Conservation (phyloP, 2,113 vertebrate genomes). For the Rhinoderma darwinii region DNA sequence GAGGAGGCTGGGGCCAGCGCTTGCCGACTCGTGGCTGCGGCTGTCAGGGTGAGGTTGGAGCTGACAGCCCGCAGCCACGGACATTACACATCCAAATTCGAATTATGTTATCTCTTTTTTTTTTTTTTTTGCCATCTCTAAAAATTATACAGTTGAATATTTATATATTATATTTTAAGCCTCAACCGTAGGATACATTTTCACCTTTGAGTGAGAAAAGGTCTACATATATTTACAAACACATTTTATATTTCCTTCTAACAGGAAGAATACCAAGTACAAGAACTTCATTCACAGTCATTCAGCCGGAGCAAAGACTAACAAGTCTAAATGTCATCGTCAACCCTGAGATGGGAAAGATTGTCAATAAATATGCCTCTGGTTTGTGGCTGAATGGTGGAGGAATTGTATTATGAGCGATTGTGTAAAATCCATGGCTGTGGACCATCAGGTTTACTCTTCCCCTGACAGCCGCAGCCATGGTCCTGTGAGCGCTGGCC, state of each 20-base stretch:
- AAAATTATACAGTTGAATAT: slow-evolving; percentile 20
- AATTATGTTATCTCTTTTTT: background rate
- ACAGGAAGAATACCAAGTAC: slow-evolving; percentile 17
- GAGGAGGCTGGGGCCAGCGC: too few species aligned
- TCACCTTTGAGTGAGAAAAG: background rate
- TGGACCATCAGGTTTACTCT: too few species aligned
- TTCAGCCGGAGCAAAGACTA: background rate
- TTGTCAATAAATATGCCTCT: too few species aligned
- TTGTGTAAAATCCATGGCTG: too few species aligned
- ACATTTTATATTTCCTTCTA: slow-evolving; percentile 37
- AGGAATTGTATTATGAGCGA: too few species aligned
- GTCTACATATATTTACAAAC: slow-evolving; percentile 16
- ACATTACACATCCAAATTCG: background rate
- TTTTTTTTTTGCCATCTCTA: background rate
- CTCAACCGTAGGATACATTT: background rate
- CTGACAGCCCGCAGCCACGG: too few species aligned
- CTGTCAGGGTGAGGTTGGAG: too few species aligned
- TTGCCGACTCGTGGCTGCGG: too few species aligned
- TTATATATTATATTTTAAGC: slow-evolving; percentile 32
- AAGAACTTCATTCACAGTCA: background rate
- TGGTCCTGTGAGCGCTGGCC: too few species aligned
- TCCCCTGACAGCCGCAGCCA: too few species aligned
- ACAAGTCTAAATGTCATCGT: background rate
- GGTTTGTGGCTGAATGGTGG: too few species aligned
- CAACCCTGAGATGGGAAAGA: background rate